Evolutionary conservation across 2,888 invertebrate species (phyloP), one percentile per base, ranked within the genome.

Genomic region (Crocallis elinguaria): DNA sequence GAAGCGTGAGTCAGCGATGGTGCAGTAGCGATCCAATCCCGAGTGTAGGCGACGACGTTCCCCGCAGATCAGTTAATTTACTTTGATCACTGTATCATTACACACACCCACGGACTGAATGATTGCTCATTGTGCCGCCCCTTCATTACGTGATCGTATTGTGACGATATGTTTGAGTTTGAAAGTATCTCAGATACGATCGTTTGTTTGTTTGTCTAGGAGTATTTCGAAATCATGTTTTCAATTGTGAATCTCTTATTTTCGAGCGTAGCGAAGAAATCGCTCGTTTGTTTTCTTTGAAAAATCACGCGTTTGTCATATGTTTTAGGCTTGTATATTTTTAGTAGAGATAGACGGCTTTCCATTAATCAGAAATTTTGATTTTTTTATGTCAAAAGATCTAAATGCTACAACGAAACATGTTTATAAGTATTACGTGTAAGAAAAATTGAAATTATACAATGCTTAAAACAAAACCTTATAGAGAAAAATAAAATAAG

Each of bases 61-160:
- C 60, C 64, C 69, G 66, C 71, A 69, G 68, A 74, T 75, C 67
- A 69, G 64, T 70, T 68, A 71, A 71, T 73, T 70, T 69, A 68
- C 71, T 74, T 75, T 72, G 77, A 76, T 75, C 72, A 69, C 64
- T 68, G 67, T 71, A 73, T 67, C 62, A 68, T 68, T 67, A 69
- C 71, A 73, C 71, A 68, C 73, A 67, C 72, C 73, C 67, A 76
- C 75, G 67, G 65, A 57, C 64, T 68, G 71, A 75, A 76, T 70
- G 73, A 73, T 73, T 70, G 70, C 69, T 66, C 71, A 73, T 68
- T 67, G 75, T 68, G 64, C 67, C 73, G 73, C 74, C 70, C 71
- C 70, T 75, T 74, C 45, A 57, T 57, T 60, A 60, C 74, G 67
- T 69, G 65, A 58, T 60, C 55, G 55, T 61, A 53, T 57, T 57